A percentile compares a stretch with the other conserved stretches of the same genome.
Conservation (phyloP, 2,888 invertebrate species). For the Invenusta paracnida region DNA sequence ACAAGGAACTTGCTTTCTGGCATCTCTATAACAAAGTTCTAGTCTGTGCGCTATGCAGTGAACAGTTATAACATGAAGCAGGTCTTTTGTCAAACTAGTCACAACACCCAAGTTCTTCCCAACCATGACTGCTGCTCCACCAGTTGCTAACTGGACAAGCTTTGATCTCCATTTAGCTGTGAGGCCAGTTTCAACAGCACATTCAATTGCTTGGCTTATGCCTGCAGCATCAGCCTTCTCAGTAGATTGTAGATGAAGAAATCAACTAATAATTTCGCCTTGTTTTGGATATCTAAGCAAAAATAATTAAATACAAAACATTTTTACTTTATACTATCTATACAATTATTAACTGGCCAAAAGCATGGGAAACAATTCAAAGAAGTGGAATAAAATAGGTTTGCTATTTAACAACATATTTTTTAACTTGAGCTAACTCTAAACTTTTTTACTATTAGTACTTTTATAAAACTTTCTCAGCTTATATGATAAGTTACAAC, state of each 20-base stretch:
- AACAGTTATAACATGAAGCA: neutral
- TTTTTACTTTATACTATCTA: too few species aligned
- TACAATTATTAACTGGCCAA: too few species aligned
- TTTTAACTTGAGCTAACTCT: too few species aligned
- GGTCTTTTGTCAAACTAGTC: neutral
- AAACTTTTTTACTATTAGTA: too few species aligned
- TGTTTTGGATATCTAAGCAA: neutral
- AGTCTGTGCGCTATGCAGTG: neutral
- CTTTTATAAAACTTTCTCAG: too few species aligned
- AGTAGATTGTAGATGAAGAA: neutral
- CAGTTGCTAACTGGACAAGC: neutral
- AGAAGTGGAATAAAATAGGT: too few species aligned
- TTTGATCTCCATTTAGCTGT: neutral
- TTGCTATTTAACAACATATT: too few species aligned
- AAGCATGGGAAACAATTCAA: too few species aligned
- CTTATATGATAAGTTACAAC: too few species aligned
- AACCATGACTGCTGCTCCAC: neutral
- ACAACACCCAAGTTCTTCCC: neutral
- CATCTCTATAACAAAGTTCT: neutral
- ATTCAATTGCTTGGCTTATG: neutral
- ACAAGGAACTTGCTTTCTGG: neutral
- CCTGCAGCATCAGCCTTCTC: neutral
- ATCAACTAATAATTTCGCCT: neutral
- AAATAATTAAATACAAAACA: neutral
- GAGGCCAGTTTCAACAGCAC: neutral